These are phyloP conservation scores for Branchellion lobata DNA, from an alignment of 2,888 invertebrate species.

Conservation along the genomic window DNA sequence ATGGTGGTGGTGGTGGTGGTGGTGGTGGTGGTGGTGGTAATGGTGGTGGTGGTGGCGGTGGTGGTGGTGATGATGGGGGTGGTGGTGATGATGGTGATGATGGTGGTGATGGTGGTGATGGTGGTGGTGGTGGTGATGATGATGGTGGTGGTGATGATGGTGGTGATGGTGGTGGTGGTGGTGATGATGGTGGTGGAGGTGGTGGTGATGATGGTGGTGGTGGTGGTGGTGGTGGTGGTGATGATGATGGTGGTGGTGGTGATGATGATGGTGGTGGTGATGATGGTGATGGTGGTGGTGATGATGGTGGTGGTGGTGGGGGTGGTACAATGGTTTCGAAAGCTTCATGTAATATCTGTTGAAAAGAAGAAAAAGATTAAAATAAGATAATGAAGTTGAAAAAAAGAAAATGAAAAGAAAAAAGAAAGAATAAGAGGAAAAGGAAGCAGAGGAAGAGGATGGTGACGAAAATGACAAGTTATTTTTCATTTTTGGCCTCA, in stretches of 20 bases:
- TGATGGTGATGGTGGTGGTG: slow-evolving; percentile 9
- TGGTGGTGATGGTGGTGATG: slow-evolving; percentile 30
- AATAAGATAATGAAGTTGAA: no score
- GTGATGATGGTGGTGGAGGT: background rate
- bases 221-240: slow-evolving; percentile 42
- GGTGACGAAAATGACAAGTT: no score
- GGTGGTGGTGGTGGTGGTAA: slow-evolving; percentile 25
- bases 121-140: slow-evolving; percentile 29
- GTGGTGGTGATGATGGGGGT: background rate
- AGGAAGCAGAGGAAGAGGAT: no score
- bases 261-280: slow-evolving; percentile 32
- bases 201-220: slow-evolving; percentile 29
- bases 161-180: slow-evolving; percentile 9
- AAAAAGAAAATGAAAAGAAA: no score
- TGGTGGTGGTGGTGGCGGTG: slow-evolving; percentile 4
- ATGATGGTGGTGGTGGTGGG: slow-evolving; percentile 1
- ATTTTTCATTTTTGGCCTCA: no score
- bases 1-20: slow-evolving; percentile 31
- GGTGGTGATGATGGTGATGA: slow-evolving; percentile 11
- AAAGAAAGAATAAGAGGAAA: no score
- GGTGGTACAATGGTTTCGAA: background rate
- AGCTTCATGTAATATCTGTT: background rate
- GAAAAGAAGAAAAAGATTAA: no score
- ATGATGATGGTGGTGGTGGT: slow-evolving; percentile 36
- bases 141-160: slow-evolving; percentile 31